phyloP scores from a whole-genome alignment of 35 echinoderm and acorn worm genomes.

The Anneissia japonica region DNA sequence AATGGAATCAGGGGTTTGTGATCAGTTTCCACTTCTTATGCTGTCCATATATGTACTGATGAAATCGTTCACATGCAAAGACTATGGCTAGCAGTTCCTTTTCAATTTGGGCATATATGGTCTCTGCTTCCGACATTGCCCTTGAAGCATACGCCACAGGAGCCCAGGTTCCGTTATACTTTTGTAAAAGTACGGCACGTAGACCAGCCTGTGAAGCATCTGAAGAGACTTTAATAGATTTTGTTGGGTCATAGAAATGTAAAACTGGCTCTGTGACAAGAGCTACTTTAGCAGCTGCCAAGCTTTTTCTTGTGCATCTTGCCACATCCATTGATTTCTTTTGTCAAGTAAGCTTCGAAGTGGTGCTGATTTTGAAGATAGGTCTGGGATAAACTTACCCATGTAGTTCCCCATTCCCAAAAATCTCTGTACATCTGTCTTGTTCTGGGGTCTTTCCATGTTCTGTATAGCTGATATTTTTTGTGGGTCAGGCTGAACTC shows the following conservation, averaged over 20 bases:
- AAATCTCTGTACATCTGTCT: constrained; percentile 37
- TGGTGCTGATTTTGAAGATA: background rate
- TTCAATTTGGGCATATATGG: constrained; percentile 18
- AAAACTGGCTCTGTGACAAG: background rate
- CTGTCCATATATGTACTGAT: constrained; percentile 25
- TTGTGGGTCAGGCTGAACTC: constrained; percentile 30
- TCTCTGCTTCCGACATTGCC: background rate
- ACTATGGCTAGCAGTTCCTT: background rate
- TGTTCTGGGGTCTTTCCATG: background rate
- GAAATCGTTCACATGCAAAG: constrained; percentile 35
- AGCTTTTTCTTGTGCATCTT: background rate
- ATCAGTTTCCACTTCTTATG: constrained; percentile 14
- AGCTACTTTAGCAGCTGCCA: background rate
- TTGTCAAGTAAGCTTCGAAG: background rate
- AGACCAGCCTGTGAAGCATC: background rate
- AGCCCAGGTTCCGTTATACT: background rate
- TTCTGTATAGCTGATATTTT: background rate
- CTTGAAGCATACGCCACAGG: constrained; percentile 10
- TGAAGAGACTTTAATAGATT: background rate
- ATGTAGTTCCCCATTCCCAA: constrained; percentile 33
- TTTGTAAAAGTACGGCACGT: background rate
- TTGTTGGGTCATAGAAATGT: background rate
- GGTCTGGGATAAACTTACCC: background rate
- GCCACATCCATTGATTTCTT: background rate
- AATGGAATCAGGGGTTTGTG: constrained; percentile 28